Percentiles rank a stretch among this genome's conserved stretches.
Conservation (phyloP, 2,888 invertebrate species). For the Orchesellides sinensis region DNA sequence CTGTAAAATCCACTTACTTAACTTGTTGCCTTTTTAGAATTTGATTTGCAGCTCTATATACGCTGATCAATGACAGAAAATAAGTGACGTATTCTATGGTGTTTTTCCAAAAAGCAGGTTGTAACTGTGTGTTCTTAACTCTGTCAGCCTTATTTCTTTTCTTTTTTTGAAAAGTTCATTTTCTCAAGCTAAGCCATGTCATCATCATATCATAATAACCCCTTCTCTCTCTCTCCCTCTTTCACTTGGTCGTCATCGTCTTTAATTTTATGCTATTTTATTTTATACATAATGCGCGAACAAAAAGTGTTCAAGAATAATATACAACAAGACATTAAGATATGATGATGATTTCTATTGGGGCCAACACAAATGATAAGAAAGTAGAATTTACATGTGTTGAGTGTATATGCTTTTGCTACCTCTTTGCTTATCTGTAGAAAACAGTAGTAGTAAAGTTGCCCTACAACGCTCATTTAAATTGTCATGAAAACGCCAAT, state of each 20-base stretch:
- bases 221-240: background rate
- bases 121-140: background rate
- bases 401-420: conserved; percentile 1
- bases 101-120: too few species aligned
- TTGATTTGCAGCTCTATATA: background rate
- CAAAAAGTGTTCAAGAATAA: conserved; percentile 9
- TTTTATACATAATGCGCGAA: background rate
- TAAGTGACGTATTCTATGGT: background rate
- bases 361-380: conserved; percentile 49
- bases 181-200: background rate
- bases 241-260: too few species aligned
- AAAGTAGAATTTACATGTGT: conserved; percentile 17
- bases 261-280: too few species aligned
- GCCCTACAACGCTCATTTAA: conserved; percentile 40
- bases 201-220: background rate
- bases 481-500: conserved; percentile 53
- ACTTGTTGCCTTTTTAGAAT: background rate
- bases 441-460: conserved; percentile 27
- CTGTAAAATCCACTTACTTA: conserved; percentile 11
- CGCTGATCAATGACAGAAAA: conserved; percentile 12
- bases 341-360: conserved; percentile 36
- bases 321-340: conserved; percentile 49
- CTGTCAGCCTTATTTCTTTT: background rate
- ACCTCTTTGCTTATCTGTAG: background rate
- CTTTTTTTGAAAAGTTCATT: background rate